Percentiles rank a stretch among this genome's conserved stretches.
Conservation (phyloP, 2,797 vertebrate genomes). For the Gallinago stenura region DNA sequence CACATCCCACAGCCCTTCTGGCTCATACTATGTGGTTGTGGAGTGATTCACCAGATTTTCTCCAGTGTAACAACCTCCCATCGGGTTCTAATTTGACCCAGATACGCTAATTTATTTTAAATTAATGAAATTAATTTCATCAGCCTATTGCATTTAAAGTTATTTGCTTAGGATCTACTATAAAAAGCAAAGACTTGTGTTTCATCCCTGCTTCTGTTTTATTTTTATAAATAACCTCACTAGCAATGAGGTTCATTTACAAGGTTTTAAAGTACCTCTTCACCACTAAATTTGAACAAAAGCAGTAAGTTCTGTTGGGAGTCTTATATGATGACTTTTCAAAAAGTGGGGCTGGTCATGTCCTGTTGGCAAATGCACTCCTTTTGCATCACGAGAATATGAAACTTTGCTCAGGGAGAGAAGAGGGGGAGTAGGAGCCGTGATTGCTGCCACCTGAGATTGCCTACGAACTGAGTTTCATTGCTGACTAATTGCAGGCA, state of each 20-base stretch:
- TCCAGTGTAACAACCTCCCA: neutral
- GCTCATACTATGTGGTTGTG: neutral
- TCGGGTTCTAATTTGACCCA: neutral
- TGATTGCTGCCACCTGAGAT: neutral
- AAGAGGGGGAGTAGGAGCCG: neutral
- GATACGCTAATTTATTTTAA: neutral
- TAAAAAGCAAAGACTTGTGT: neutral
- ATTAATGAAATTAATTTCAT: neutral
- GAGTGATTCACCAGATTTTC: neutral
- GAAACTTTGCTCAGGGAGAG: neutral
- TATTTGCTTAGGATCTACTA: neutral
- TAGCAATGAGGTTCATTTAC: neutral
- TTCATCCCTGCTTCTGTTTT: neutral
- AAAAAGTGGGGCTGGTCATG: neutral
- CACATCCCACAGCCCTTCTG: neutral
- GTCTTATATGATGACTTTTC: neutral
- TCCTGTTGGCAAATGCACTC: neutral
- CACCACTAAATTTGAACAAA: neutral
- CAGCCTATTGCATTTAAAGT: neutral
- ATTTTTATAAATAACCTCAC: neutral
- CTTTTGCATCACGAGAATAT: neutral
- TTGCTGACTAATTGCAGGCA: constrained; percentile 38
- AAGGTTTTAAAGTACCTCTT: neutral
- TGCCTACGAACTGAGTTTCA: neutral
- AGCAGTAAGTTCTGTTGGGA: neutral